Conservation (phyloP, 1,140 invertebrate genomes). For the Lethocerus indicus region DNA sequence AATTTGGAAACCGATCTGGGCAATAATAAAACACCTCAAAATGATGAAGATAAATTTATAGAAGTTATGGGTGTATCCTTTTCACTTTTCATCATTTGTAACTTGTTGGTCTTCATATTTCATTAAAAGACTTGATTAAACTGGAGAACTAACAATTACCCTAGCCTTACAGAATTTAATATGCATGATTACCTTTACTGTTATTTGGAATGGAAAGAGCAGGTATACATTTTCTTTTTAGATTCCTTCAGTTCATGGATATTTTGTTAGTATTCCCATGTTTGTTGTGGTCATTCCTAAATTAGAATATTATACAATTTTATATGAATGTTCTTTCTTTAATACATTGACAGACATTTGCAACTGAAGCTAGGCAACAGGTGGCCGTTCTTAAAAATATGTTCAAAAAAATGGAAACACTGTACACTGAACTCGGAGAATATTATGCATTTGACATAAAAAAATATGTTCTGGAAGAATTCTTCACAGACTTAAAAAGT, state of each 20-base stretch:
- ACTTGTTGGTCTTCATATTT: background rate
- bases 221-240: no score
- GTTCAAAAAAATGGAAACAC: slow-evolving; percentile 80
- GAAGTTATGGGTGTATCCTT: slow-evolving; percentile 68
- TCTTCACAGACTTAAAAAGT: slow-evolving; percentile 86
- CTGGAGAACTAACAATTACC: no score
- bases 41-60: slow-evolving; percentile 62
- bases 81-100: background rate
- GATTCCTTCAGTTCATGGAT: no score
- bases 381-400: slow-evolving; percentile 80
- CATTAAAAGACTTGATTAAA: no score
- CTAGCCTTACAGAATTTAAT: no score
- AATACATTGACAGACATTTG: slow-evolving; percentile 38
- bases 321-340: no score
- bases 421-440: slow-evolving; percentile 72
- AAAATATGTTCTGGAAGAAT: slow-evolving; percentile 92
- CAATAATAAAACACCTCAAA: slow-evolving; percentile 58
- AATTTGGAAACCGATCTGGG: slow-evolving; percentile 76
- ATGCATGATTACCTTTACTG: no score
- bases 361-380: slow-evolving; percentile 62
- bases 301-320: no score
- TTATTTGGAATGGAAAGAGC: no score
- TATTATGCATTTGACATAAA: slow-evolving; percentile 85
- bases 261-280: no score
- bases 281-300: no score